These are phyloP conservation scores for Phylloscopus whistleri DNA, from an alignment of 2,113 vertebrate genomes.

Conservation along the genomic window DNA sequence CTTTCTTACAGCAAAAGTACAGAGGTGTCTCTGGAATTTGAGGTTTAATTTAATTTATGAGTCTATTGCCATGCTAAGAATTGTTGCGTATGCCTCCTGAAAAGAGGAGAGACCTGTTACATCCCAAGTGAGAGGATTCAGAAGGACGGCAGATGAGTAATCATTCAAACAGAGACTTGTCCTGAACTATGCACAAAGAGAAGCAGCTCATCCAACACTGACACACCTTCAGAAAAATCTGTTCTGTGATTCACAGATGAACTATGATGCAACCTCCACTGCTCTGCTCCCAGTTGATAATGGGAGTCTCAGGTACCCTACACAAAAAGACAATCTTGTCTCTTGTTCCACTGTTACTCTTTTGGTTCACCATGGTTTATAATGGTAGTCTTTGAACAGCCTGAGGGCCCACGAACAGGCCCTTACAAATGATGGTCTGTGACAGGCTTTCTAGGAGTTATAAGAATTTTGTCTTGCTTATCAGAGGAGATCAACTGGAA, in stretches of 20 bases:
- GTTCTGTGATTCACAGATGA: not conserved
- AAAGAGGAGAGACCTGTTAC: not conserved
- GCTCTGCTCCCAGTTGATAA: not conserved
- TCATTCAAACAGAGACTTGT: not conserved
- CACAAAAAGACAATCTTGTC: not conserved
- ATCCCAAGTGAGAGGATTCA: not conserved
- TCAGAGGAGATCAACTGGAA: not conserved
- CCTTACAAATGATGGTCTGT: not conserved
- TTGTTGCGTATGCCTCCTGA: not conserved
- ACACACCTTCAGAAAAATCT: not conserved
- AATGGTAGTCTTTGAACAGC: not conserved
- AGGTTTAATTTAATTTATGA: not conserved
- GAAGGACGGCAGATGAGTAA: not conserved
- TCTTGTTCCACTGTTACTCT: not conserved
- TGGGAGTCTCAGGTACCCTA: not conserved
- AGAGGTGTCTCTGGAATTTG: not conserved
- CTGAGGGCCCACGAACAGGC: not conserved
- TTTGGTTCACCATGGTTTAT: not conserved
- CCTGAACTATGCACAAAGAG: not conserved
- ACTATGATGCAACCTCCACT: not conserved
- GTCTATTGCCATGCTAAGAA: not conserved
- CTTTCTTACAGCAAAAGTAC: not conserved
- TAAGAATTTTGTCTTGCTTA: not conserved
- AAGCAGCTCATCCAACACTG: not conserved
- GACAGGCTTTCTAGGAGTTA: not conserved